Base-by-base conservation (phyloP, 2,113 vertebrate species). In the Oreochromis aureus region DNA sequence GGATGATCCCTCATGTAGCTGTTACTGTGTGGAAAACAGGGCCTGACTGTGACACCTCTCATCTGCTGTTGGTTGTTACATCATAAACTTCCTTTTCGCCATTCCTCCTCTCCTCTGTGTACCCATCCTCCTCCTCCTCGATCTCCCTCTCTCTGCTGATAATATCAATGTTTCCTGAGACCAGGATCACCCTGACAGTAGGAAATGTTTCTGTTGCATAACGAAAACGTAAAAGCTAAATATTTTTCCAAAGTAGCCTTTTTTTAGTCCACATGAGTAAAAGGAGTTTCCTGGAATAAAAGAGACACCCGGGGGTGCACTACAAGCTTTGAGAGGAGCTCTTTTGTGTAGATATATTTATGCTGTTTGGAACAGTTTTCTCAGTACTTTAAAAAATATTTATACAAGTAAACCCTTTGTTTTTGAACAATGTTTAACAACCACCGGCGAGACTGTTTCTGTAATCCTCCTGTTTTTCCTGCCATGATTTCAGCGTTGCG, bases 81-180 rank as follows among this genome's bases (percentile, higher is more conserved):
- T 86, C 48, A 73, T 24, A 13, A 71, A 22, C 39, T 30, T 34
- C 54, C 46, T 32, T 78, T 78, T 78, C 1, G 10, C 46, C 73
- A 3, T 76, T 54, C 18, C 51, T 59, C 34, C 59, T 0, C 48
- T 76, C 19, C 36, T 13, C 48, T n/a, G 6, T 76, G 69, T 76
- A 46, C 69, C 24, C 24, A 46, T 53, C 73, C 73, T 78, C 32
- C 7, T 51, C 71, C 71, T 32, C 24, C 7, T 76, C 46, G 34
- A 15, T 55, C 59, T n/a, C 15, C 27, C 73, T 51, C 48, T 56
- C 39, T 54, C 34, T 44, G 39, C 81, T 82, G 82, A 90, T 84
- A 87, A 41, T 44, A 89, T 91, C 91, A 88, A 51, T 13, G 19
- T 81, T 90, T 91, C 83, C 84, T 53, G 22, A 81, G 55, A 32